Conservation (phyloP, 2,797 vertebrate genomes). For the Molothrus ater region DNA sequence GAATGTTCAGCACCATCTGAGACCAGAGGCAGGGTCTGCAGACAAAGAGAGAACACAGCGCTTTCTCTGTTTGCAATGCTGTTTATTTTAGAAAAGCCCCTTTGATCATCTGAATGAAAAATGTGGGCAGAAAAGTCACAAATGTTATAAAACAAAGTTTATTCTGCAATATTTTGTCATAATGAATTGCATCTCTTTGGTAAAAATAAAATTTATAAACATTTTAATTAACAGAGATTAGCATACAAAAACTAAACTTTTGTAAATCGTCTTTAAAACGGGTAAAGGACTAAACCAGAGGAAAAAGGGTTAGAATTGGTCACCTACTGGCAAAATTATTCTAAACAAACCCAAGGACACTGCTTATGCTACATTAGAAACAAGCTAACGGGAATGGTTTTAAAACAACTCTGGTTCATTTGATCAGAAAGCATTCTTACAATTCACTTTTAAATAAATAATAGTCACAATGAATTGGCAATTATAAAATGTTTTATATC, state of each 20-base stretch:
- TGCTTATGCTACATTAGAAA: conserved; percentile 75
- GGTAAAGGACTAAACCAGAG: conserved; percentile 71
- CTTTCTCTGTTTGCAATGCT: conserved; percentile 59
- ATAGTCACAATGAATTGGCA: conserved; percentile 82
- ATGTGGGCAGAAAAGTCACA: conserved; percentile 64
- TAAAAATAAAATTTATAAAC: conserved; percentile 99
- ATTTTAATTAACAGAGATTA: conserved; percentile 99
- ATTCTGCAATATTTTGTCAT: conserved; percentile 99
- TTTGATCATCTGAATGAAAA: conserved; percentile 63
- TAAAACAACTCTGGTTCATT: conserved; percentile 72
- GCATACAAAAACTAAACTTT: conserved; percentile 98
- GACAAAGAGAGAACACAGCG: conserved; percentile 53
- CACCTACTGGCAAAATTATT: conserved; percentile 75
- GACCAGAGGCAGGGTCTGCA: background rate
- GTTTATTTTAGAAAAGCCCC: conserved; percentile 70
- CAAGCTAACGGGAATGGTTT: conserved; percentile 63
- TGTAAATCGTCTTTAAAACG: conserved; percentile 80
- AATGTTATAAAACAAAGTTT: conserved; percentile 93
- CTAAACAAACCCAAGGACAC: conserved; percentile 72
- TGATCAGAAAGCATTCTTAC: conserved; percentile 77
- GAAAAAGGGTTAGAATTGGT: conserved; percentile 71
- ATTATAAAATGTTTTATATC: conserved; percentile 79
- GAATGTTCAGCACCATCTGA: background rate
- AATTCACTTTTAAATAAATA: conserved; percentile 83
- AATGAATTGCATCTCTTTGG: conserved; percentile 99